Percentiles rank a stretch among this genome's conserved stretches.
These are phyloP conservation scores for Lagria hirta DNA, from an alignment of 2,888 invertebrate species.

Conservation along the genomic window DNA sequence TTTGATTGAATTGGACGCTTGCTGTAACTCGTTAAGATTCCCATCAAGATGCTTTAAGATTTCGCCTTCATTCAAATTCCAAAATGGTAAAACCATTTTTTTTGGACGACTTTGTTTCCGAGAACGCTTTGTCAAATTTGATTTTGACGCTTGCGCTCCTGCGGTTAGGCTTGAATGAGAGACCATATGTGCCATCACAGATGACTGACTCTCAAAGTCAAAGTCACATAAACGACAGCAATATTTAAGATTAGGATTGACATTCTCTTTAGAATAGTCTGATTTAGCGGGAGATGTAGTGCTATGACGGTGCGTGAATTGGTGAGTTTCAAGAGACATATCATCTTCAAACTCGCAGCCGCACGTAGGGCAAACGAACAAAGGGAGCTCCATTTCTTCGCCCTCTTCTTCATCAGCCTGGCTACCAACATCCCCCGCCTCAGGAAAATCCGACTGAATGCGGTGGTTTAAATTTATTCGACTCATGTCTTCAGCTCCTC, in stretches of 20 bases:
- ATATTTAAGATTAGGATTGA: slow-evolving; percentile 52
- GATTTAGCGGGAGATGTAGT: slow-evolving; percentile 57
- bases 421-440: slow-evolving; percentile 61
- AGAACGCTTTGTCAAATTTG: slow-evolving; percentile 41
- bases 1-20: slow-evolving; percentile 35
- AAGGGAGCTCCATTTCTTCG: slow-evolving; percentile 54
- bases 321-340: slow-evolving; percentile 56
- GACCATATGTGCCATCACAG: slow-evolving; percentile 57
- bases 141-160: slow-evolving; percentile 39
- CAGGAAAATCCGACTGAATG: slow-evolving; percentile 63
- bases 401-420: slow-evolving; percentile 48
- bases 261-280: slow-evolving; percentile 52
- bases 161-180: slow-evolving; percentile 51
- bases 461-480: slow-evolving; percentile 48
- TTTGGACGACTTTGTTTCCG: slow-evolving; percentile 59
- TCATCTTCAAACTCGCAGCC: slow-evolving; percentile 60
- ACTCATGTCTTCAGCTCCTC: slow-evolving; percentile 52
- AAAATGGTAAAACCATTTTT: slow-evolving; percentile 52
- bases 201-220: slow-evolving; percentile 53
- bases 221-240: slow-evolving; percentile 55
- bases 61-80: slow-evolving; percentile 47
- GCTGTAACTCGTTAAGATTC: slow-evolving; percentile 43
- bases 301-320: slow-evolving; percentile 53
- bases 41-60: slow-evolving; percentile 44
- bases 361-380: slow-evolving; percentile 58